A percentile compares a stretch with the other conserved stretches of the same genome.
These are phyloP conservation scores for Willowsia nigromaculata DNA, from an alignment of 2,888 invertebrate species.

Conservation along the genomic window DNA sequence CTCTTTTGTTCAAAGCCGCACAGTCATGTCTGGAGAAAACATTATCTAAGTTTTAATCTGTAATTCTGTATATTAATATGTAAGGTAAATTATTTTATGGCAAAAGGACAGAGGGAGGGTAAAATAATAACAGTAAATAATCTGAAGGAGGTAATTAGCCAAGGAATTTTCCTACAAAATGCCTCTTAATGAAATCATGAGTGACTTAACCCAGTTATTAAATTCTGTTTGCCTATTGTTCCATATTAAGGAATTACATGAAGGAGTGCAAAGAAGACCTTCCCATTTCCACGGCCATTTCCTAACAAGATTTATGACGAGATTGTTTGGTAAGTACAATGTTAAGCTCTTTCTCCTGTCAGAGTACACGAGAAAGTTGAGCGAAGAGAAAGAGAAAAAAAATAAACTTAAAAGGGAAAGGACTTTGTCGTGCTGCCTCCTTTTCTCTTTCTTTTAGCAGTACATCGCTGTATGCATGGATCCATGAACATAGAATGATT, in stretches of 20 bases:
- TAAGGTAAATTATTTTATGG: not conserved
- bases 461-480: not conserved
- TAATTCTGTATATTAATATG: not conserved
- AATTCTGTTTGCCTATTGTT: conserved; percentile 24
- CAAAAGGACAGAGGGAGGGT: not conserved
- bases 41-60: not conserved
- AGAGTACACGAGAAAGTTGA: not conserved
- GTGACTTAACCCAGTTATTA: conserved; percentile 4
- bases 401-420: conserved; percentile 3
- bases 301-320: conserved; percentile 29
- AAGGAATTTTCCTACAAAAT: not conserved
- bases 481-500: conserved; percentile 9
- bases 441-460: not conserved
- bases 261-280: not conserved
- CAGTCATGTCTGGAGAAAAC: not conserved
- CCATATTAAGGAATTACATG: not conserved
- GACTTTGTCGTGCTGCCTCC: not conserved
- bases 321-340: conserved; percentile 32
- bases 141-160: not conserved
- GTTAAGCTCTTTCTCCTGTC: conserved; percentile 22
- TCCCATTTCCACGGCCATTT: not conserved
- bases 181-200: conserved; percentile 7
- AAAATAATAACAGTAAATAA: not conserved
- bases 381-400: not conserved
- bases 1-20: not conserved